Percentiles rank a stretch among this genome's conserved stretches.
phyloP scores from a whole-genome alignment of 1,140 invertebrate species.

The Chionoecetes opilio region DNA sequence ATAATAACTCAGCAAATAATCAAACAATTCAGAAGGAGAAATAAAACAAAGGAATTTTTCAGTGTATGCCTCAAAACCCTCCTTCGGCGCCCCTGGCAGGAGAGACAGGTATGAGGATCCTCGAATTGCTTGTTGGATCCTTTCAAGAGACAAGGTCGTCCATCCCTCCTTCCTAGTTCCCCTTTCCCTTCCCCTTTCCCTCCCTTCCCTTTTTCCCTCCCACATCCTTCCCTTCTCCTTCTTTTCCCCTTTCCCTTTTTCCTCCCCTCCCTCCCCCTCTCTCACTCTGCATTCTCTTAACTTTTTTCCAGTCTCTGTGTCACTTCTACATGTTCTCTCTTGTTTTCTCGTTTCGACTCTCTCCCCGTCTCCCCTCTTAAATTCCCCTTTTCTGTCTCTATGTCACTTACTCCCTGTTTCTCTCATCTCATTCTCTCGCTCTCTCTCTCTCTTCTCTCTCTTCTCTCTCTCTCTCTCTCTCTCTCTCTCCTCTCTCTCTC shows the following conservation, averaged over 20 bases:
- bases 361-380: neutral
- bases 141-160: too few species aligned
- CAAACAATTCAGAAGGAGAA: too few species aligned
- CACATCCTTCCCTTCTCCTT: neutral
- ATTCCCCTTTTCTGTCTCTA: neutral
- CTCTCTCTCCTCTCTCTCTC: neutral
- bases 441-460: neutral
- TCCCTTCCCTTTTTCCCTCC: neutral
- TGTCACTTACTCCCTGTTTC: neutral
- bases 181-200: neutral
- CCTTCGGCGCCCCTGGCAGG: too few species aligned
- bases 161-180: too few species aligned
- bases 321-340: neutral
- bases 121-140: too few species aligned
- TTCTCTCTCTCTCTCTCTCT: neutral
- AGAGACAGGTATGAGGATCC: too few species aligned
- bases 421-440: neutral
- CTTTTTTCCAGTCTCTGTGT: too few species aligned
- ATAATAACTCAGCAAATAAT: too few species aligned
- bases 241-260: neutral
- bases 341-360: neutral
- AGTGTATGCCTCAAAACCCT: too few species aligned
- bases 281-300: too few species aligned
- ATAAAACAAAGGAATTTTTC: too few species aligned
- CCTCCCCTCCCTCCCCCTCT: too few species aligned